Base-by-base conservation (phyloP, 2,888 invertebrate species). In the Melanotus villosus region DNA sequence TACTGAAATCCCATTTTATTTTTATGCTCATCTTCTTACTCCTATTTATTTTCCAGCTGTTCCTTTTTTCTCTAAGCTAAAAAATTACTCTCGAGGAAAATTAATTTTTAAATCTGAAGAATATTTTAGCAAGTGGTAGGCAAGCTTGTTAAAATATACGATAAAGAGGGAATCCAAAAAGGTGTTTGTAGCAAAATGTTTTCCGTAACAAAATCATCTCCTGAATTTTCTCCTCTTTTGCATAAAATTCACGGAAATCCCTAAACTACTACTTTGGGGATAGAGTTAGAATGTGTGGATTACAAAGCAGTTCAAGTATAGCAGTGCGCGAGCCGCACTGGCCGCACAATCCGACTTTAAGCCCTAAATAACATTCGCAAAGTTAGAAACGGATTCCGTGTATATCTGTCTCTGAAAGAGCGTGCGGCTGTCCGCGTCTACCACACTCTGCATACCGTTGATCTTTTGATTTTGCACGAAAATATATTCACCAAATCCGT, bases 281-380 rank as follows among this genome's bases (percentile, higher is more conserved):
- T 59, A 32, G 57, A 64, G 65, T 45, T 63, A 58, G 62, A 64
- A 63, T 59, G 64, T 70, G 67, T 64, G 68, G 73, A 73, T 73
- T 73, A 73, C 68, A 68, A 68, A 68, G 64, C 70, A 71, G 73
- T 73, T 73, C 50, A 71, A 68, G 68, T 71, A 69, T 45, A 68
- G 68, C 68, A 68, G 65, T 41, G 62, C 66, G 59, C 63, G 63
- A 56, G 56, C 70, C 70, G 54, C 70, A 67, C 60, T 38, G 67
- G 70, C 66, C 66, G 66, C 73, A 65, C 73, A 74, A 75, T 75
- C 73, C 71, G 72, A 71, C 73, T 72, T 72, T 73, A 76, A 76
- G 75, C 74, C 68, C 74, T 74, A 76, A 75, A 73, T 75, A 76
- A 76, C 76, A 73, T 73, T 74, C 70, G 59, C 66, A 76, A 75